A percentile compares a stretch with the other conserved stretches of the same genome.
These are phyloP conservation scores for Tympanoctomys barrerae DNA, from an alignment of 2,797 vertebrate species.

Conservation along the genomic window DNA sequence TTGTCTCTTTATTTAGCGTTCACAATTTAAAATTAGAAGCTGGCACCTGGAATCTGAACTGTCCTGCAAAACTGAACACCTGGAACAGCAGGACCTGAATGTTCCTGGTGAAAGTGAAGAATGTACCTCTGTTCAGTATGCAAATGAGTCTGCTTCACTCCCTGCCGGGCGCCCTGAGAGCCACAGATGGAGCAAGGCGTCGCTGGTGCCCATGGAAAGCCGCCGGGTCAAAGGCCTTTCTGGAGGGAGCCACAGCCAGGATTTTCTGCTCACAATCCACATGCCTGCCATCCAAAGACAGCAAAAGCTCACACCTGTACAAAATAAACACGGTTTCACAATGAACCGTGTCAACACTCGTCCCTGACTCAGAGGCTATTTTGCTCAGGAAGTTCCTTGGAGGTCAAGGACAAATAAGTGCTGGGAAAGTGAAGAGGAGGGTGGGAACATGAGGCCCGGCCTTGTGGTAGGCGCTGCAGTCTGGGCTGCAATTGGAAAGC, in stretches of 20 bases:
- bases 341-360: not conserved
- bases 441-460: not conserved
- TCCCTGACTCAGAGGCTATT: not conserved
- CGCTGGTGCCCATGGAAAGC: not conserved
- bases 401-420: not conserved
- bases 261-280: not conserved
- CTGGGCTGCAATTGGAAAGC: not conserved
- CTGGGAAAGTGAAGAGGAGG: not conserved
- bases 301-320: constrained; percentile 20
- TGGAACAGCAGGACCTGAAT: too few relatives aligned
- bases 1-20: constrained; percentile 17
- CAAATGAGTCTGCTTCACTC: fast-evolving
- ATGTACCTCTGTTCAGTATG: not conserved
- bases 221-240: not conserved
- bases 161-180: not conserved
- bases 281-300: not conserved
- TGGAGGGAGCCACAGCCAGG: not conserved
- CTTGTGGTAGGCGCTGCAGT: fast-evolving
- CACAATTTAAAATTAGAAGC: not conserved
- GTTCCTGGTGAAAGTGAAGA: not conserved
- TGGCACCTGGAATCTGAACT: constrained; percentile 17
- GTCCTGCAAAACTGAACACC: not conserved
- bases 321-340: constrained; percentile 54
- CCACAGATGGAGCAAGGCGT: not conserved
- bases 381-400: not conserved